Evolutionary conservation across 1,140 invertebrate species (phyloP).

Genomic region (Centruroides vittatus): DNA sequence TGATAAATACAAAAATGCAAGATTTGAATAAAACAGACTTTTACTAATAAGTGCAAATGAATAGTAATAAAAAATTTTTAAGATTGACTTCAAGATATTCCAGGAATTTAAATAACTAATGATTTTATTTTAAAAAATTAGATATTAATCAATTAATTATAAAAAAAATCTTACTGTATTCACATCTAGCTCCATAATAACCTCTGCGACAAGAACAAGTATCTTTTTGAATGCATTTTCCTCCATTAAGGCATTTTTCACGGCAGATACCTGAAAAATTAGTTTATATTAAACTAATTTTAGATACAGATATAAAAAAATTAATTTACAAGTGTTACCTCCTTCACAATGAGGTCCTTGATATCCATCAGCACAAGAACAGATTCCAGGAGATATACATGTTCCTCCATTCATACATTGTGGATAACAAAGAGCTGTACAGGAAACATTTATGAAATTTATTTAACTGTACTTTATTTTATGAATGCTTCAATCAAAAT

Average conservation of each 20-base stretch:
- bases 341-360: slow-evolving; percentile 85
- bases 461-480: background rate
- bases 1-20: too few species aligned
- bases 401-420: slow-evolving; percentile 83
- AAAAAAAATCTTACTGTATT: slow-evolving; percentile 59
- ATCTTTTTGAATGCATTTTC: slow-evolving; percentile 82
- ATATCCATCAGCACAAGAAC: slow-evolving; percentile 71
- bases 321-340: slow-evolving; percentile 38
- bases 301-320: background rate
- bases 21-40: too few species aligned
- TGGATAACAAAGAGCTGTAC: slow-evolving; percentile 65
- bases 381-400: slow-evolving; percentile 71
- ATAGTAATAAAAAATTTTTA: too few species aligned
- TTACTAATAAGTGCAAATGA: too few species aligned
- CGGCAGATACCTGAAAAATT: slow-evolving; percentile 60
- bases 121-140: too few species aligned
- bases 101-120: too few species aligned
- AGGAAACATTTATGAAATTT: background rate
- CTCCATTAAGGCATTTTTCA: slow-evolving; percentile 81
- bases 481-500: too few species aligned
- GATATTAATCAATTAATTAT: too few species aligned
- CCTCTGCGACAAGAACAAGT: slow-evolving; percentile 77
- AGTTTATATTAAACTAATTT: too few species aligned
- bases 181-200: slow-evolving; percentile 71
- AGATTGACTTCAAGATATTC: too few species aligned